A percentile compares a stretch with the other conserved stretches of the same genome.
Conservation (phyloP, 2,888 invertebrate genomes). For the Drosophila longiperda region DNA sequence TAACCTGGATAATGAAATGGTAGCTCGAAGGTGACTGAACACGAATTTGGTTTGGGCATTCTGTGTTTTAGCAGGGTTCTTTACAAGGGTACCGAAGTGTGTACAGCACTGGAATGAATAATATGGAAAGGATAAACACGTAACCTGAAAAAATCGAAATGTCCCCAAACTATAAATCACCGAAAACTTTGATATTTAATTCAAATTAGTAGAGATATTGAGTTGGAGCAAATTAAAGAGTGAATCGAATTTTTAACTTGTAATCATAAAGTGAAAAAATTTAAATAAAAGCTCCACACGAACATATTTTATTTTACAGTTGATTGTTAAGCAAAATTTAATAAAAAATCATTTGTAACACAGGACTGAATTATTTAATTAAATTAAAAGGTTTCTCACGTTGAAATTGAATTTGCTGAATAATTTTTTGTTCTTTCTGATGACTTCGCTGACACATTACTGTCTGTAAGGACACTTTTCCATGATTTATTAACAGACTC, state of each 20-base stretch:
- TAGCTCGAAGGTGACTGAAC: slow-evolving; percentile 37
- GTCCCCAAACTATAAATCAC: slow-evolving; percentile 31
- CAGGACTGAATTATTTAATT: slow-evolving; percentile 2
- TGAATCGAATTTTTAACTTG: background rate
- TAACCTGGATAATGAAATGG: slow-evolving; percentile 34
- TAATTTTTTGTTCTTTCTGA: slow-evolving; percentile 17
- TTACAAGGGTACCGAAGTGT: slow-evolving; percentile 30
- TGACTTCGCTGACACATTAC: slow-evolving; percentile 48
- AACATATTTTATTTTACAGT: background rate
- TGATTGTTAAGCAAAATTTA: background rate
- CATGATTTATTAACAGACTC: slow-evolving; percentile 53
- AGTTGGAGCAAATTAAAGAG: background rate
- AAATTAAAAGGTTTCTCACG: slow-evolving; percentile 6
- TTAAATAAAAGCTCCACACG: background rate
- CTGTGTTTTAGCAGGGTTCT: slow-evolving; percentile 5
- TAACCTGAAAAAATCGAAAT: slow-evolving; percentile 11
- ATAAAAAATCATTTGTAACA: background rate
- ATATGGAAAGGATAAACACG: slow-evolving; percentile 19
- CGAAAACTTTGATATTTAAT: slow-evolving; percentile 32
- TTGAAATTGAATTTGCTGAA: slow-evolving; percentile 21
- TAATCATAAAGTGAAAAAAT: background rate
- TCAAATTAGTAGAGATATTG: slow-evolving; percentile 6
- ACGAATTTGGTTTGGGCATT: slow-evolving; percentile 9
- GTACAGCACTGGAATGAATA: slow-evolving; percentile 31
- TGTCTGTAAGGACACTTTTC: slow-evolving; percentile 31